Base-by-base conservation (phyloP, 2,797 vertebrate species). In the Pygocentrus nattereri region DNA sequence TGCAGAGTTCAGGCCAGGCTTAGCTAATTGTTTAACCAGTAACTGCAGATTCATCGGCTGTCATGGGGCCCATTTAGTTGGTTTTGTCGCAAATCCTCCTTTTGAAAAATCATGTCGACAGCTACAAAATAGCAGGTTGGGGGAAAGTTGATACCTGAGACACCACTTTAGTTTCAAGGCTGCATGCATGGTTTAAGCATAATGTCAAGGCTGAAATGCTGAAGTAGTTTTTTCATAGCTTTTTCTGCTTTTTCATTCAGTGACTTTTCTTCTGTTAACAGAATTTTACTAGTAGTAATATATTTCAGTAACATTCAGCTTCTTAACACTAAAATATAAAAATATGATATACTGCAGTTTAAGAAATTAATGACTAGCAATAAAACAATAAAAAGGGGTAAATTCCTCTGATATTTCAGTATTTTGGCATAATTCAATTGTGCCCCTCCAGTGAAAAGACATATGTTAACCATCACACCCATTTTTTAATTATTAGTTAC, bases 1-100 rank as follows among this genome's bases (percentile, higher is more conserved):
- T 50, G 67, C 38, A 79, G 50, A 79, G 50, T 78, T 77, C 58
- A 78, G 67, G 61, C 77, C 50, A 62, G 69, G 69, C 76, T 83
- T 82, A 81, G 81, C 58, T 80, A 84, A 87, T 85, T 74, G 62
- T 82, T 87, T 78, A 82, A 86, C 61, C 76, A 77, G 78, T 38
- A 74, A 74, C 67, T 65, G 72, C 62, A 61, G 84, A 78, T 80
- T 82, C 82, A 78, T 76, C 58, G 62, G 56, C 83, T 77, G 82
- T 82, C 73, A 18, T 59, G 76, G 81, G 74, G 76, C 72, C 79
- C 50, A 73, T 87, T 84, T 78, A 82, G 61, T 30, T 71, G 81
- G 61, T 76, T 76, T 82, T 85, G 76, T 83, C 41, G 74, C 83
- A 85, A 86, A 87, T 81, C 76, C 67, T 72, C 58, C 70, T 72